A percentile compares a stretch with the other conserved stretches of the same genome.
Evolutionary conservation across 2,888 invertebrate species (phyloP).

Genomic region (Zeuzera pyrina): DNA sequence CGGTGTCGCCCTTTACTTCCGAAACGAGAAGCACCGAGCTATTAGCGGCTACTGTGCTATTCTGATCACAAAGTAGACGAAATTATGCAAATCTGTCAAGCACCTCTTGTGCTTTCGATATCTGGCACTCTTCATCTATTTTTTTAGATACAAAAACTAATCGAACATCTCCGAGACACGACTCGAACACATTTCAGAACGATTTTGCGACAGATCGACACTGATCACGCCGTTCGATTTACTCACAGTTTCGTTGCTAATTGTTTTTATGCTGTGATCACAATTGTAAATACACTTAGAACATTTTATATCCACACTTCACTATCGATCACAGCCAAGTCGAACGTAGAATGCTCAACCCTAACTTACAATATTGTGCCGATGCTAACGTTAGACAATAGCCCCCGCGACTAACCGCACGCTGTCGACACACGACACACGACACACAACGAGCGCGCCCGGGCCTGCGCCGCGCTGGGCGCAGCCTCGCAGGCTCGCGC

Average conservation of each 20-base stretch:
- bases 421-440: slow-evolving; percentile 3
- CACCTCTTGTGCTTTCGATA: slow-evolving; percentile 66
- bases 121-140: slow-evolving; percentile 62
- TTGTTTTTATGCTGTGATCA: too few species aligned
- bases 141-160: slow-evolving; percentile 19
- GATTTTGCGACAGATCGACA: not conserved
- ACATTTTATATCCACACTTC: too few species aligned
- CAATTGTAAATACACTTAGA: not conserved
- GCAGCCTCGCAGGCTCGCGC: slow-evolving; percentile 12
- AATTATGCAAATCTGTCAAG: slow-evolving; percentile 60
- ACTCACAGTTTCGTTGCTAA: slow-evolving; percentile 13
- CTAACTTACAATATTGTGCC: too few species aligned
- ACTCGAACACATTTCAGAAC: slow-evolving; percentile 28
- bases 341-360: too few species aligned
- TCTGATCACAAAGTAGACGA: slow-evolving; percentile 55
- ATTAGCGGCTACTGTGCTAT: slow-evolving; percentile 40
- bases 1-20: slow-evolving; percentile 27
- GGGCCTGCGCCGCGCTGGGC: slow-evolving; percentile 15
- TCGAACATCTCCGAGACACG: slow-evolving; percentile 36
- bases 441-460: slow-evolving; percentile 6
- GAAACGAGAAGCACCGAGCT: slow-evolving; percentile 35
- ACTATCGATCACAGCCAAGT: too few species aligned
- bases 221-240: slow-evolving; percentile 29
- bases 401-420: too few species aligned
- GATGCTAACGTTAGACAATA: too few species aligned